Percentiles rank a stretch among this genome's conserved stretches.
phyloP scores from a whole-genome alignment of 2,888 invertebrate species.

The Drosophila macrothrix region DNA sequence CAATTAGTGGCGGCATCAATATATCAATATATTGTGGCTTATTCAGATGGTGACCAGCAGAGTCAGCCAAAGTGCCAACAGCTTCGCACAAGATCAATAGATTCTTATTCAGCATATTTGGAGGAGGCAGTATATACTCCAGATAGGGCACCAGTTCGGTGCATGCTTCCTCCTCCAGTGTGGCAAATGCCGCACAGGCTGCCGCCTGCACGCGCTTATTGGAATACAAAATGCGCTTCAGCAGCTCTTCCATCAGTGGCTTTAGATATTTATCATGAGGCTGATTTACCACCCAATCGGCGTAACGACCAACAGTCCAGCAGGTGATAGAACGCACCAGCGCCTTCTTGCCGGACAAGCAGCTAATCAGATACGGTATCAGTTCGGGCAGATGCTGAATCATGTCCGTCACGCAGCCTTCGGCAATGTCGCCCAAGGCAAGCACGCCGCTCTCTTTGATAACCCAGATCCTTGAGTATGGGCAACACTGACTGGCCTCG shows the following conservation, averaged over 20 bases:
- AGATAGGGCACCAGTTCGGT: slow-evolving; percentile 99
- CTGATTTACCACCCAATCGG: slow-evolving; percentile 99
- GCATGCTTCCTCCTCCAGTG: slow-evolving; percentile 99
- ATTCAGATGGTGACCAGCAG: slow-evolving; percentile 98
- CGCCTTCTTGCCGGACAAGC: slow-evolving; percentile 97
- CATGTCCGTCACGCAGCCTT: slow-evolving; percentile 98
- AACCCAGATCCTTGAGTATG: slow-evolving; percentile 98
- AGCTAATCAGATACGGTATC: slow-evolving; percentile 97
- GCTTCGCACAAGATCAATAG: slow-evolving; percentile 98
- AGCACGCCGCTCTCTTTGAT: slow-evolving; percentile 97
- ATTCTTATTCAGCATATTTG: slow-evolving; percentile 97
- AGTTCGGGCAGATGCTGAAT: slow-evolving; percentile 97
- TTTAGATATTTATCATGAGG: slow-evolving; percentile 97
- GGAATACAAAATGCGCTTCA: slow-evolving; percentile 97
- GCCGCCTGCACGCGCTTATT: slow-evolving; percentile 99
- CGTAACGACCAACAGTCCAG: slow-evolving; percentile 99
- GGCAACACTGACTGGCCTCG: slow-evolving; percentile 89
- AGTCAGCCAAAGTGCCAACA: slow-evolving; percentile 99
- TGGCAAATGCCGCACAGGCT: slow-evolving; percentile 99
- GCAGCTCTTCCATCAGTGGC: slow-evolving; percentile 91
- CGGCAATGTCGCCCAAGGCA: slow-evolving; percentile 96
- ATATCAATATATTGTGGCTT: slow-evolving; percentile 98
- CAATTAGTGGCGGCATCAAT: slow-evolving; percentile 98
- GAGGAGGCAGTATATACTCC: slow-evolving; percentile 97
- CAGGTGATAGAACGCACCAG: slow-evolving; percentile 99